These are phyloP conservation scores for Tragopan temminckii DNA, from an alignment of 2,797 vertebrate species.

Conservation along the genomic window DNA sequence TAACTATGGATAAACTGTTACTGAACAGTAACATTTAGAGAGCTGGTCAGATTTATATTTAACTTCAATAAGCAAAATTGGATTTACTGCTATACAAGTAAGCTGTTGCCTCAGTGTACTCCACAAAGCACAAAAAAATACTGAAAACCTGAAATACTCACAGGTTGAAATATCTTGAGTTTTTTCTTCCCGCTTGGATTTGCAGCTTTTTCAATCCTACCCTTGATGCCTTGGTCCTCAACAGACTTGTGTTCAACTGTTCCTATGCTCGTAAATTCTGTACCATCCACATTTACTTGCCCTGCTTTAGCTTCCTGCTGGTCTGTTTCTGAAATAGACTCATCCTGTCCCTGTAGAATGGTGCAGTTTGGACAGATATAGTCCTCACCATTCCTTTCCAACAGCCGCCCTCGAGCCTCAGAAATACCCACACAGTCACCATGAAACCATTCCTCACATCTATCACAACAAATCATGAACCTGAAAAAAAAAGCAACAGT, in stretches of 20 bases:
- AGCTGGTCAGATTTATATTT: not conserved
- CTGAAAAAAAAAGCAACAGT: constrained; percentile 76
- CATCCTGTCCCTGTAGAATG: constrained; percentile 87
- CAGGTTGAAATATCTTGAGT: constrained; percentile 99
- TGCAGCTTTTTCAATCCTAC: constrained; percentile 95
- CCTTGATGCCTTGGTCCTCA: constrained; percentile 86
- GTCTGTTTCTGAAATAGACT: constrained; percentile 56
- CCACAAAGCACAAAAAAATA: not conserved
- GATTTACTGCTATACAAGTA: not conserved
- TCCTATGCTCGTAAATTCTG: constrained; percentile 78
- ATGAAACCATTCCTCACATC: constrained; percentile 95
- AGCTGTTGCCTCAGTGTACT: not conserved
- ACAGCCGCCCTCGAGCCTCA: constrained; percentile 83
- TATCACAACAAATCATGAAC: constrained; percentile 96
- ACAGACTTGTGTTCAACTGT: constrained; percentile 76
- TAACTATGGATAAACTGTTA: not conserved
- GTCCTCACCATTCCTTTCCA: constrained; percentile 89
- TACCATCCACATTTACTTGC: constrained; percentile 69
- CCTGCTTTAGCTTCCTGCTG: constrained; percentile 54
- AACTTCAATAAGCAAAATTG: not conserved
- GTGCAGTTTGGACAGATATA: constrained; percentile 92
- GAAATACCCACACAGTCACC: constrained; percentile 92
- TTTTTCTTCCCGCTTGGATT: constrained; percentile 98
- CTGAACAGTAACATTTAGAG: not conserved
- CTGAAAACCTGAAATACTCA: constrained; percentile 80